These are phyloP conservation scores for Hemicrepidius hirtus DNA, from an alignment of 2,888 invertebrate genomes.

Conservation along the genomic window DNA sequence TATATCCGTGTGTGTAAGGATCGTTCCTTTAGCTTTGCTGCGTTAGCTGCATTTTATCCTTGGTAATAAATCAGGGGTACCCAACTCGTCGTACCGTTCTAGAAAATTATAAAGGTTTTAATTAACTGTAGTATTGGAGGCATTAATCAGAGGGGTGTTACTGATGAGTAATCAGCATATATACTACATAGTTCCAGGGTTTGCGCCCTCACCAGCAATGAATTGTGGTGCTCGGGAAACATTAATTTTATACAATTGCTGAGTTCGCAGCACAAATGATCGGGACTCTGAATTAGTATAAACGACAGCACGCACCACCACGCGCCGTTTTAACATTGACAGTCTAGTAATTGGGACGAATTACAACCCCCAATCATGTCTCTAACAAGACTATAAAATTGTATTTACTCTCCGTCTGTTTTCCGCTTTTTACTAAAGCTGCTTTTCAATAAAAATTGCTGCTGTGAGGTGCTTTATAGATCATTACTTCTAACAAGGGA, in stretches of 20 bases:
- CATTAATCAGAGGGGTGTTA: conserved; percentile 69
- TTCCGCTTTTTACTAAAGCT: too few relatives aligned
- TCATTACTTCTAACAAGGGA: too few relatives aligned
- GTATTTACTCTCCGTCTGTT: not conserved
- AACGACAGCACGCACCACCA: conserved; percentile 59
- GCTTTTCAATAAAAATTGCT: too few relatives aligned
- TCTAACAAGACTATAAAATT: conserved; percentile 10
- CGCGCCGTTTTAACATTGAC: conserved; percentile 63
- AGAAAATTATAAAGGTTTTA: conserved; percentile 70
- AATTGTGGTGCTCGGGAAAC: conserved; percentile 63
- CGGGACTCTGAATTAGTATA: conserved; percentile 60
- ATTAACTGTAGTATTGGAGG: conserved; percentile 68
- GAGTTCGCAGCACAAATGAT: conserved; percentile 65
- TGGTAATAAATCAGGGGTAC: conserved; percentile 60
- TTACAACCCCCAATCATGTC: conserved; percentile 54
- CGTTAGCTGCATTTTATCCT: conserved; percentile 2
- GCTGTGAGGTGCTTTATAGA: too few relatives aligned
- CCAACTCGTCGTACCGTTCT: conserved; percentile 60
- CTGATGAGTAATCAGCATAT: conserved; percentile 69
- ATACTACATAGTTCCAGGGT: conserved; percentile 58
- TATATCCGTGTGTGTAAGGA: conserved; percentile 5
- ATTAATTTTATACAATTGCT: conserved; percentile 68
- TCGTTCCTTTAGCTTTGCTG: conserved; percentile 16
- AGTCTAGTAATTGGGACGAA: conserved; percentile 64
- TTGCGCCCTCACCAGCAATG: conserved; percentile 61